Percentiles rank a stretch among this genome's conserved stretches.
phyloP scores from a whole-genome alignment of 2,797 vertebrate genomes.

The Myotis planiceps region DNA sequence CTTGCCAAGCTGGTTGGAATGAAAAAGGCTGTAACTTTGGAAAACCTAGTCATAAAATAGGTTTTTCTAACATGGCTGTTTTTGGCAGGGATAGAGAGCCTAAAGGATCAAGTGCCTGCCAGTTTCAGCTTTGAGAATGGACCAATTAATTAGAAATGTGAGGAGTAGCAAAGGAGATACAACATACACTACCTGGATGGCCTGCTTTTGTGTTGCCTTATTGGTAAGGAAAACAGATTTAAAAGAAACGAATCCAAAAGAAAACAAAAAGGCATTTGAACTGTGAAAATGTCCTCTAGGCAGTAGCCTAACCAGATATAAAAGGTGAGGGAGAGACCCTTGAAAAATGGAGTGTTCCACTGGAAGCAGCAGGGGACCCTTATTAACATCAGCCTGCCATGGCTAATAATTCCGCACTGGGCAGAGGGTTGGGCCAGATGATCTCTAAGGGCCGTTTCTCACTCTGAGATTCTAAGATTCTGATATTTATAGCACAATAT shows the following conservation, averaged over 20 bases:
- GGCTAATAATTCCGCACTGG: constrained; percentile 60
- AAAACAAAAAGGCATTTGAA: constrained; percentile 54
- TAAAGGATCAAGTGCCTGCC: constrained; percentile 66
- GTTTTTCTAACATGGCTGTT: constrained; percentile 68
- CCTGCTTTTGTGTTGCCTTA: background rate
- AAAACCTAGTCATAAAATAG: constrained; percentile 70
- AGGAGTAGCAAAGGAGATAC: constrained; percentile 2
- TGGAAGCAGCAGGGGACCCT: constrained; percentile 54
- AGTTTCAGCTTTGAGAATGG: constrained; percentile 68
- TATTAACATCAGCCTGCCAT: constrained; percentile 55
- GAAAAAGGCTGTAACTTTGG: constrained; percentile 70
- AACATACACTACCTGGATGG: constrained; percentile 34
- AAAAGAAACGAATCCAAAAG: constrained; percentile 12
- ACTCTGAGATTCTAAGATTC: constrained; percentile 70
- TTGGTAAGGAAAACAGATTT: constrained; percentile 54
- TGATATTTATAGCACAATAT: constrained; percentile 70
- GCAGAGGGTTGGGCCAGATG: constrained; percentile 46
- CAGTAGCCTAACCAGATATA: constrained; percentile 25
- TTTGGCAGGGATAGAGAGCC: constrained; percentile 68
- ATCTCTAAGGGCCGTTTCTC: constrained; percentile 70
- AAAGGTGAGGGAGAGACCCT: constrained; percentile 53
- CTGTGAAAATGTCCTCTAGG: constrained; percentile 55
- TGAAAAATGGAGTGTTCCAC: constrained; percentile 58
- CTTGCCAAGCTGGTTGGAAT: constrained; percentile 74
- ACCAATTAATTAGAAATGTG: constrained; percentile 72